Percentiles rank a stretch among this genome's conserved stretches.
phyloP scores from a whole-genome alignment of 2,113 vertebrate genomes.

The Phylloscopus trochilus region DNA sequence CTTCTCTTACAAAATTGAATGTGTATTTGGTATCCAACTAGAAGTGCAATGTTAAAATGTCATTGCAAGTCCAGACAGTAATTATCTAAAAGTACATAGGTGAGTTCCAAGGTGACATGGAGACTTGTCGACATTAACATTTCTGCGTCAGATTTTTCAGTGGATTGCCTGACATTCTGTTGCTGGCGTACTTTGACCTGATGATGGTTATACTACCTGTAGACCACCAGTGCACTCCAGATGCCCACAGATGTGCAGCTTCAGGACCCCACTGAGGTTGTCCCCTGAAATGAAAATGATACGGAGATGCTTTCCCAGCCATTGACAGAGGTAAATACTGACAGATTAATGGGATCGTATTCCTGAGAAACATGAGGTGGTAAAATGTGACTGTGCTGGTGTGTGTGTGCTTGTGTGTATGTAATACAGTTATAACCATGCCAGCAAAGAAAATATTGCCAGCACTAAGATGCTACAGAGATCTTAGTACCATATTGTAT shows the following conservation, averaged over 20 bases:
- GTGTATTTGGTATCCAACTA: not conserved
- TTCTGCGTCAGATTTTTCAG: not conserved
- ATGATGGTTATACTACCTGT: not conserved
- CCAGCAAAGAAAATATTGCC: constrained; percentile 13
- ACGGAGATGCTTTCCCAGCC: not conserved
- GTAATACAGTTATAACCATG: not conserved
- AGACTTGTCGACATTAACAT: not conserved
- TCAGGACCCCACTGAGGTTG: no score
- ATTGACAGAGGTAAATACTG: not conserved
- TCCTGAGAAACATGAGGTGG: not conserved
- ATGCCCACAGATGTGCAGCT: not conserved
- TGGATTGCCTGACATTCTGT: fast-evolving
- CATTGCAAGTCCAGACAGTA: not conserved
- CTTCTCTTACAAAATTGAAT: not conserved
- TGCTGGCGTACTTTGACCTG: not conserved
- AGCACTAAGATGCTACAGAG: not conserved
- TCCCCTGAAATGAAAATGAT: not conserved
- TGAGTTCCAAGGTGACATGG: not conserved
- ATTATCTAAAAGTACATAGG: not conserved
- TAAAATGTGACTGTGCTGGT: not conserved
- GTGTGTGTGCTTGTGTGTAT: not conserved
- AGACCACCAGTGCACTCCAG: not conserved
- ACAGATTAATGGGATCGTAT: not conserved
- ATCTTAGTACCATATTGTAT: not conserved
- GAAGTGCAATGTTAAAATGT: not conserved